These are phyloP conservation scores for Eurypyga helias DNA, from an alignment of 2,113 vertebrate species.

Conservation along the genomic window DNA sequence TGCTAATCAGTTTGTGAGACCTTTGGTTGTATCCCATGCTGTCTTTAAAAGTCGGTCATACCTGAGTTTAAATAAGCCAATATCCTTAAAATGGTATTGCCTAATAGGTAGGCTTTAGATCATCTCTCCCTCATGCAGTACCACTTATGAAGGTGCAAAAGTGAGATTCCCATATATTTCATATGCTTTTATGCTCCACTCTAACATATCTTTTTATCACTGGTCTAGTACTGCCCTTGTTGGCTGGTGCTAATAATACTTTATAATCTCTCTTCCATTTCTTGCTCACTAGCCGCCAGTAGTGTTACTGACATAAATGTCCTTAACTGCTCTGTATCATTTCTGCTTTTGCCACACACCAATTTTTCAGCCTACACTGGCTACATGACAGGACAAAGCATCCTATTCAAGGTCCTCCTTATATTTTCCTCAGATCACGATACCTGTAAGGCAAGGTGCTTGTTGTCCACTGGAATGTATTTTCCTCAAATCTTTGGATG, in stretches of 20 bases:
- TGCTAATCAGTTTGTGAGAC: slow-evolving; percentile 29
- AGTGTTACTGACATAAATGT: neutral
- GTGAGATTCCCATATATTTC: neutral
- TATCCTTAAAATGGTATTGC: neutral
- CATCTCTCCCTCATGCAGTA: neutral
- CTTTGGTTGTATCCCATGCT: neutral
- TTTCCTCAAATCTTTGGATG: neutral
- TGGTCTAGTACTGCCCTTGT: neutral
- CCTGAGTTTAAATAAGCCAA: neutral
- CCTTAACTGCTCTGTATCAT: neutral
- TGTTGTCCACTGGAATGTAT: neutral
- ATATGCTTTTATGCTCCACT: neutral
- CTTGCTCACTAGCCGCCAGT: neutral
- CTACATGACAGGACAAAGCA: neutral
- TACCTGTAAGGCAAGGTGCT: neutral
- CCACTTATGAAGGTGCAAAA: neutral
- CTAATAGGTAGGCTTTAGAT: neutral
- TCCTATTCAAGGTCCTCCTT: neutral
- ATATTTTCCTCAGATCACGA: neutral
- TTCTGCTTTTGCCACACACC: neutral
- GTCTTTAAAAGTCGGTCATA: slow-evolving; percentile 4
- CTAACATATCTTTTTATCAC: neutral
- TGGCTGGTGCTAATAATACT: neutral
- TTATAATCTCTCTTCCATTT: neutral
- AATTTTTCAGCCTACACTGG: fast-evolving